Base-by-base conservation (phyloP, 2,113 vertebrate species). In the Laticauda colubrina region DNA sequence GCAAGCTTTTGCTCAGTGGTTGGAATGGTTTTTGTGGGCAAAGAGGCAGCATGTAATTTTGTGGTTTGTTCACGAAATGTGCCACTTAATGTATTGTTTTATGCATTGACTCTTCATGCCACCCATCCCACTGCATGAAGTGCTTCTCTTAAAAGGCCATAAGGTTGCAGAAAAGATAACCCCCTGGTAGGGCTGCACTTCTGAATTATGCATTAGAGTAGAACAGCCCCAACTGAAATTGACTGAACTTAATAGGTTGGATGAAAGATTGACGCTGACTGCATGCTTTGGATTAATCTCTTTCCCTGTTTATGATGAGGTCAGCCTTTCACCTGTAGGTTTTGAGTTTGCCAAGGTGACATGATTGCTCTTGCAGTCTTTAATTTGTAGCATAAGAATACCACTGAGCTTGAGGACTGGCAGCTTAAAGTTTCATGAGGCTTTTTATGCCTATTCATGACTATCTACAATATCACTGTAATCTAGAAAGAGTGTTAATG, bases 151-250 rank as follows among this genome's bases (percentile, higher is more conserved):
- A 93, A 93, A 91, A 93, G 91, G 59, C 54, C 88, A 91, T 93
- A 61, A 93, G 23, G 64, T 53, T 91, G 23, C 54, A 85, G 15
- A 89, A 54, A 59, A 39, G 29, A 21, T 3, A 85, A 21, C 86
- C 93, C 85, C 14, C 54, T 34, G 20, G 10, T 24, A 10, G 87
- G 87, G 20, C 64, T 23, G 61, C 5, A 55, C 21, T 85, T 45
- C 86, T 93, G 93, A 93, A 93, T 93, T 93, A 93, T 91, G 61
- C 86, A 93, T 93, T 85, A 91, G 24, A 48, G 23, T 51, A 87
- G 61, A 10, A 2, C 64, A 91, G 87, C 54, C 87, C 61, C 89
- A 61, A 45, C 87, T 55, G 15, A 91, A 93, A 88, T 81, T 85
- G 87, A 89, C 93, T 93, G 87, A 45, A 45, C 90, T 90, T 93